Conservation (phyloP, 2,797 vertebrate genomes). For the Tapera naevia region DNA sequence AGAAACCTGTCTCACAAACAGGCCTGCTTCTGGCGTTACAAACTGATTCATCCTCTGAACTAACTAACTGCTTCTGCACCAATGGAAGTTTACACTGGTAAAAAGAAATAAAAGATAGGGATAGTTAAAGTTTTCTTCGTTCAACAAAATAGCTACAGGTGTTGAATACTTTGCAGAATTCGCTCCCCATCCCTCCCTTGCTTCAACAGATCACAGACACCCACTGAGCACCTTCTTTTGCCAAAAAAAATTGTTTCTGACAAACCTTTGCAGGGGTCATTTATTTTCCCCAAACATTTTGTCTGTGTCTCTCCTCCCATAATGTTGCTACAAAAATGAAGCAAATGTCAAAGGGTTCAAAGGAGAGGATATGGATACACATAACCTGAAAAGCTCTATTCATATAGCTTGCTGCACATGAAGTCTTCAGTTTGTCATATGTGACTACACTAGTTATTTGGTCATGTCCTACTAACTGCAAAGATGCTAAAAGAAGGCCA, state of each 20-base stretch:
- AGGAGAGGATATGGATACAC: not conserved
- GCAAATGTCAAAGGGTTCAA: not conserved
- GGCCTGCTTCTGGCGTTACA: not conserved
- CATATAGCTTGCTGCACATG: not conserved
- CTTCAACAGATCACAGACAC: not conserved
- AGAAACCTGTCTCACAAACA: conserved; percentile 15
- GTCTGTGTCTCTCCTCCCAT: not conserved
- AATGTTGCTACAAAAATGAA: not conserved
- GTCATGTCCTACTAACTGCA: not conserved
- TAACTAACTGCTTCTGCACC: not conserved
- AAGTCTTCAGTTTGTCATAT: not conserved
- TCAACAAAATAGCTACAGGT: not conserved
- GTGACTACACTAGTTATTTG: not conserved
- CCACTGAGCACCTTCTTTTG: not conserved
- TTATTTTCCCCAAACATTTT: not conserved
- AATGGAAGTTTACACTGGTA: not conserved
- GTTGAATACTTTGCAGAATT: not conserved
- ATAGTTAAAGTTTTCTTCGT: not conserved
- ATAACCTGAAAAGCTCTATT: not conserved
- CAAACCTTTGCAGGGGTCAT: not conserved
- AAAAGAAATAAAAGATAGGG: conserved; percentile 4
- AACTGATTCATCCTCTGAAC: not conserved
- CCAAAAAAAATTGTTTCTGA: not conserved
- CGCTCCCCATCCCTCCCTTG: not conserved
- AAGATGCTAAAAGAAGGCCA: not conserved